Conservation (phyloP, 2,797 vertebrate species). For the Enteromius fasciolatus region DNA sequence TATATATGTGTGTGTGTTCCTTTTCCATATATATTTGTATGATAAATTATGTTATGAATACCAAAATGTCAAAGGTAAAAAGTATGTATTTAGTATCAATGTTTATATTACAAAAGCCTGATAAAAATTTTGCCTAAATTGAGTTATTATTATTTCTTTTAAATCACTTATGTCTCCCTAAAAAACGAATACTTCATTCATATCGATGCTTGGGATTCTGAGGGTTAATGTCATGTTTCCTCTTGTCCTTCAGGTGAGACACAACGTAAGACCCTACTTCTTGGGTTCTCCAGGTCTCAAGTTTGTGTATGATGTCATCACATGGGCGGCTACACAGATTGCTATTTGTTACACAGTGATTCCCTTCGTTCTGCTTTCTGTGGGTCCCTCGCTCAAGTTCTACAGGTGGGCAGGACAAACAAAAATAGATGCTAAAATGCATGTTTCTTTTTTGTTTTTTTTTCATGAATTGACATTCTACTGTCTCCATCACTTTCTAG, state of each 20-base stretch:
- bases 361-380: conserved; percentile 90
- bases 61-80: too few relatives aligned
- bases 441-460: too few relatives aligned
- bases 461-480: not conserved
- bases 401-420: conserved; percentile 82
- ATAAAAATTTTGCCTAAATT: too few relatives aligned
- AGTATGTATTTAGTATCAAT: too few relatives aligned
- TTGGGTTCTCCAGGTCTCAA: conserved; percentile 80
- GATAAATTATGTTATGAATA: too few relatives aligned
- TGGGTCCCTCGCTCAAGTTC: conserved; percentile 87
- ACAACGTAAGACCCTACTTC: conserved; percentile 88
- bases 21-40: not conserved
- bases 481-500: conserved; percentile 65
- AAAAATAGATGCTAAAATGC: not conserved
- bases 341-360: conserved; percentile 94
- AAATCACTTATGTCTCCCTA: too few relatives aligned
- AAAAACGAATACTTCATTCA: not conserved
- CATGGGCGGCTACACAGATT: conserved; percentile 88
- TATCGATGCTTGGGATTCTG: not conserved
- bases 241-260: conserved; percentile 82
- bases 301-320: conserved; percentile 85
- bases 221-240: not conserved
- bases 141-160: too few relatives aligned
- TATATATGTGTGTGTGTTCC: not conserved
- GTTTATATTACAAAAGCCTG: too few relatives aligned